Base-by-base conservation (phyloP, 2,888 invertebrate species). In the Euspilapteryx auroguttella region DNA sequence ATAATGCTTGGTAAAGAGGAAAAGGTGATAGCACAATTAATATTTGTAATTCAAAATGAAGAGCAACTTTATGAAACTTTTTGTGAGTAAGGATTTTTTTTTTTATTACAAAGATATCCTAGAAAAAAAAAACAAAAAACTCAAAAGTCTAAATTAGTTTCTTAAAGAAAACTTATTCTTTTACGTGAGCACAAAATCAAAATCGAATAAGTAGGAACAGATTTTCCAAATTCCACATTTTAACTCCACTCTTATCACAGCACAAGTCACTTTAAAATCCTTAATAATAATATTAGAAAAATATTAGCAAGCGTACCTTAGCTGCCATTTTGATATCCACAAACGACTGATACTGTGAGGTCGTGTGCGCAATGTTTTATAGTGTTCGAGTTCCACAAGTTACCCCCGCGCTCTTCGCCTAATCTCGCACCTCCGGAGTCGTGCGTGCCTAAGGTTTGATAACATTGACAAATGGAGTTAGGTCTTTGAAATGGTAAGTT, bases 321-420 rank as follows among this genome's bases (percentile, higher is more conserved):
- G 71, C 63, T 59, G 71, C 68, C 73, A 73, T 73, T 66, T 55
- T 64, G 55, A 44, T 49, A 59, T 57, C 53, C 58, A 51, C 50
- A 55, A 46, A 47, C 65, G 57, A 71, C 61, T 73, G 73, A 71
- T 73, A 65, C 56, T 32, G 45, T 41, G 43, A 45, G 41, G 44
- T 47, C 50, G 49, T 43, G 45, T 42, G 46, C 53, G 42, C 47
- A 49, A 41, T 55, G 58, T 66, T 73, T 55, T 73, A 73, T 73
- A 73, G 53, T 53, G 45, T 9, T 42, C 42, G 34, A 40, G 42
- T 63, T 63, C 69, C 71, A 69, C 69, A 51, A 38, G 33, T 35
- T 34, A 4, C 23, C 32, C 35, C 35, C 37, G 35, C 34, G 31
- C 33, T 27, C 25, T 24, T 13, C 30, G 25, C 12, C 32, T 25